phyloP scores from a whole-genome alignment of 2,113 vertebrate species.

The Notechis scutatus region DNA sequence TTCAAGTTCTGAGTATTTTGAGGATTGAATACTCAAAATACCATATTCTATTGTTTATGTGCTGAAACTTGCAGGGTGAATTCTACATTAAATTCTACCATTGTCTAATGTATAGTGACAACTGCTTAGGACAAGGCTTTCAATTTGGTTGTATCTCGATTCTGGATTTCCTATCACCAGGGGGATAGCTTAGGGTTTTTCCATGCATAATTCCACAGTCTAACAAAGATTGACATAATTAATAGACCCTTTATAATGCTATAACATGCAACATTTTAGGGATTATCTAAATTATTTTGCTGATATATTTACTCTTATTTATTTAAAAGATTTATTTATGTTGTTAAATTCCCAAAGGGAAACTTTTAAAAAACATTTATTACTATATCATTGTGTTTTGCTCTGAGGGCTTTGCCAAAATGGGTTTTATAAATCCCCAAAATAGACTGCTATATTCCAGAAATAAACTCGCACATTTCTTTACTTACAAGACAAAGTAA shows the following conservation, averaged over 20 bases:
- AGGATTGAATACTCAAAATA: background rate
- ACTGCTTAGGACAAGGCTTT: background rate
- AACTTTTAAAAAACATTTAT: background rate
- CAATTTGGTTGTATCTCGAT: background rate
- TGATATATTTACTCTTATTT: background rate
- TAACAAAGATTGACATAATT: background rate
- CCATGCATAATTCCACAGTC: background rate
- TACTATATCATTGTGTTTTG: background rate
- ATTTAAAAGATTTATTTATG: background rate
- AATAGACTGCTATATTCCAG: background rate
- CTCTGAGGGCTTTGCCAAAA: background rate
- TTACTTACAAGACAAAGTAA: background rate
- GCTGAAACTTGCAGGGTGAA: background rate
- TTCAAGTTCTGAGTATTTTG: background rate
- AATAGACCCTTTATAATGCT: background rate
- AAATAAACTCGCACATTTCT: background rate
- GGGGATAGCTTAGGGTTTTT: background rate
- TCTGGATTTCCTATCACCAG: too few species aligned
- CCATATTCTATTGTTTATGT: background rate
- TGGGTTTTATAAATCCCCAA: background rate
- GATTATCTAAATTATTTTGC: background rate
- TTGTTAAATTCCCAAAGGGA: background rate
- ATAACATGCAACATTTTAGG: background rate
- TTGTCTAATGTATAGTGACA: background rate
- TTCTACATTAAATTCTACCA: background rate